These are phyloP conservation scores for Andricus quercusramuli DNA, from an alignment of 2,888 invertebrate genomes.

Conservation along the genomic window DNA sequence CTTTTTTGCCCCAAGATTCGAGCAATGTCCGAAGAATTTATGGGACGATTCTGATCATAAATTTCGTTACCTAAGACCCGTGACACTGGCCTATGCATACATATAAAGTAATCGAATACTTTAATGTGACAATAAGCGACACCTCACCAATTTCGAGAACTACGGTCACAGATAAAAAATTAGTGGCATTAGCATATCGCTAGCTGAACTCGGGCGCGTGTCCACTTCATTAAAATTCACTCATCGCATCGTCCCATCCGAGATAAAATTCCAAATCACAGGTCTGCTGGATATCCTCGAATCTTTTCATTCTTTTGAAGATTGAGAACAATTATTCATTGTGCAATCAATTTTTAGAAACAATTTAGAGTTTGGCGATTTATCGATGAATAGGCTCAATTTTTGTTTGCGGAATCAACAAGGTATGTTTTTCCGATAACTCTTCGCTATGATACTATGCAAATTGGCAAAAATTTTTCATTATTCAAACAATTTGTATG, in stretches of 20 bases:
- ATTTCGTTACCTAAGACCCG: constrained; percentile 10
- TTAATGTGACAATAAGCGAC: constrained; percentile 40
- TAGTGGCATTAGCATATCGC: constrained; percentile 20
- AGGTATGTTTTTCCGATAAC: too few relatives aligned
- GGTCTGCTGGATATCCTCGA: fast-evolving
- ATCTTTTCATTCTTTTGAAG: too few relatives aligned
- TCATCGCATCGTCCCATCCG: not conserved
- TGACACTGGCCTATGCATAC: not conserved
- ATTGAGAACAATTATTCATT: too few relatives aligned
- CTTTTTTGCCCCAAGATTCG: constrained; percentile 36
- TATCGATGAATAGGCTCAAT: too few relatives aligned
- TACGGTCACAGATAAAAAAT: not conserved
- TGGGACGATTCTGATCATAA: constrained; percentile 17
- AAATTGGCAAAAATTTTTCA: too few relatives aligned
- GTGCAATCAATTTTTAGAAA: too few relatives aligned
- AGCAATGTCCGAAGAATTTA: constrained; percentile 28
- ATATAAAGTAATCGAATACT: constrained; percentile 37
- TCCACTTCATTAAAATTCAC: constrained; percentile 30
- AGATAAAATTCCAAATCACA: not conserved
- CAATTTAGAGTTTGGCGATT: too few relatives aligned
- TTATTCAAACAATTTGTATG: too few relatives aligned
- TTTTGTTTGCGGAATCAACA: too few relatives aligned
- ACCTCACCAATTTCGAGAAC: constrained; percentile 23
- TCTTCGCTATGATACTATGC: too few relatives aligned
- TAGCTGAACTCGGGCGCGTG: constrained; percentile 19